Percentiles rank a stretch among this genome's conserved stretches.
These are phyloP conservation scores for Darwinula stevensoni DNA, from an alignment of 2,888 invertebrate species.

Conservation along the genomic window DNA sequence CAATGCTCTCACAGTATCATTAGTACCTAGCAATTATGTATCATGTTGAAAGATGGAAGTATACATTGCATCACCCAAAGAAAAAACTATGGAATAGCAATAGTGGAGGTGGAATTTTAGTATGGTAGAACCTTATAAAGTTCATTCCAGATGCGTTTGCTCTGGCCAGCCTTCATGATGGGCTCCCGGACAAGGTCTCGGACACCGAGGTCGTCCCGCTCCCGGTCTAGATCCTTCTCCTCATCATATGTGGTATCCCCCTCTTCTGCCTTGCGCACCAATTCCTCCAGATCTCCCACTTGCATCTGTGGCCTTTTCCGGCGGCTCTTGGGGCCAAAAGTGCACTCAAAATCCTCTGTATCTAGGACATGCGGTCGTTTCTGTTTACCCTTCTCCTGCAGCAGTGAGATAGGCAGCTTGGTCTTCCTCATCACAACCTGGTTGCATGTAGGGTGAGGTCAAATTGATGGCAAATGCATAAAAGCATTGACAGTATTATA, in stretches of 20 bases:
- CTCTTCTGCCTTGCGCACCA: conserved; percentile 38
- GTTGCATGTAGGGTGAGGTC: too few relatives aligned
- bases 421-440: conserved; percentile 84
- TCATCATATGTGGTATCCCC: conserved; percentile 43
- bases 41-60: too few relatives aligned
- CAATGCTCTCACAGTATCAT: too few relatives aligned
- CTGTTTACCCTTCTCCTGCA: conserved; percentile 72
- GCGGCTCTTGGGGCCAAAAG: conserved; percentile 79
- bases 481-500: too few relatives aligned
- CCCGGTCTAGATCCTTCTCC: conserved; percentile 33
- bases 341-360: conserved; percentile 71
- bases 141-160: conserved; percentile 94
- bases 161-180: conserved; percentile 84
- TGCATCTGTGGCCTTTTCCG: conserved; percentile 54
- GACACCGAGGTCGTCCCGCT: conserved; percentile 48
- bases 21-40: too few relatives aligned
- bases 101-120: too few relatives aligned
- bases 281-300: conserved; percentile 37
- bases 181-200: conserved; percentile 61
- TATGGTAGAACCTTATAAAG: conserved; percentile 98
- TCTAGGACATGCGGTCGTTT: conserved; percentile 77
- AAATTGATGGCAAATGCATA: too few relatives aligned
- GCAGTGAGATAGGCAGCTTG: conserved; percentile 63
- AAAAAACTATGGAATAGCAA: too few relatives aligned
- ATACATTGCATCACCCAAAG: too few relatives aligned